Evolutionary conservation across 2,888 invertebrate species (phyloP), one percentile per base, ranked within the genome.

Genomic region (Coenonympha glycerion): DNA sequence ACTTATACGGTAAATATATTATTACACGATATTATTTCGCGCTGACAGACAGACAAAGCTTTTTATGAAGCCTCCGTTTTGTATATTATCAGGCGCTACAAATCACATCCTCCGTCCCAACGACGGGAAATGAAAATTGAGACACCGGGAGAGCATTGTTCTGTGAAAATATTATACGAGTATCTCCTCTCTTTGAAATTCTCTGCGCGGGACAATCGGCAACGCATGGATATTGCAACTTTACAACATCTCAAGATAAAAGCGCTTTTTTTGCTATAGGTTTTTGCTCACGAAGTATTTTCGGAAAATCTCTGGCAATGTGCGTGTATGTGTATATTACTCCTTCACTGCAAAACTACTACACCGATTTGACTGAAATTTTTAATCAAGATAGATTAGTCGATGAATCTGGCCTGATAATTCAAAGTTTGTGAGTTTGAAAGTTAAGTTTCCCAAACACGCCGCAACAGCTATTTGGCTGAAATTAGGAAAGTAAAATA

Each of bases 101-200:
- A 85, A 85, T 85, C 85, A 85, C 82, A 83, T 75, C 79, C 80
- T 81, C 81, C 80, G 81, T 79, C 77, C 78, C 79, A 70, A 76
- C 71, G 74, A 80, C 81, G 9, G 45, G 83, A 81, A 83, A 85
- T 82, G 83, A 83, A 84, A 85, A 85, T 85, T 85, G 83, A 85
- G 85, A 84, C 83, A 84, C 82, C 83, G 78, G 76, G 78, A 45
- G 34, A 34, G 77, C 82, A 85, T 85, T 85, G 84, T 85, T 84
- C 84, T 79, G 81, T 82, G 79, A 79, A 83, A 83, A 83, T 84
- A 83, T 82, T 84, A 83, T 83, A 84, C n/a, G n/a, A n/a, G n/a
- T n/a, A n/a, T n/a, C n/a, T n/a, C n/a, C n/a, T 83, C 79, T 84
- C 77, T 79, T 80, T 81, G 81, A 81, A 84, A 81, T 84, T 84